Base-by-base conservation (phyloP, 2,113 vertebrate genomes). In the Cnemophilus loriae region DNA sequence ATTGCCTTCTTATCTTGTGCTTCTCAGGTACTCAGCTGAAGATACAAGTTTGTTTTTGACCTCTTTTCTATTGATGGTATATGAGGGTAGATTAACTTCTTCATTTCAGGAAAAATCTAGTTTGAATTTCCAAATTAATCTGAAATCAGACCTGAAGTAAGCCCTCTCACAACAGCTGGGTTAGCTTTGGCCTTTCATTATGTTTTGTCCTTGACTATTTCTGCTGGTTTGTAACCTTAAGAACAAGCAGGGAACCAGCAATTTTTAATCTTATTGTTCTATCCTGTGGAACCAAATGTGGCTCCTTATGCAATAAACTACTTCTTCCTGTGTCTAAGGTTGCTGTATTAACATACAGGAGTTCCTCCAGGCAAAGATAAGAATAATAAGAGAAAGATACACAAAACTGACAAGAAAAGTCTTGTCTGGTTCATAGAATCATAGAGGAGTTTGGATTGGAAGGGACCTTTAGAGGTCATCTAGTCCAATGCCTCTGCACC, bases 401-500 rank as follows among this genome's bases (percentile, higher is more conserved):
- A 56, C 1, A 2, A 61, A 90, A 80, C 2, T 47, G 19, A 71
- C 6, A 5, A 56, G 17, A n/a, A 65, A 80, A 37, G 13, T 14
- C 9, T 50, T 52, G 7, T 16, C 3, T 67, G 20, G 13, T 35
- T 50, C 10, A 33, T 24, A 35, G 35, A 52, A 57, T 46, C 20
- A 63, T 22, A 33, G 14, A 87, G 24, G 1, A n/a, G 7, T 76
- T 82, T 76, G 49, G 10, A 42, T 27, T 44, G 17, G 37, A 74
- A 89, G 6, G 4, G 14, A 39, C 4, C 2, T 61, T 80, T 75
- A 56, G 26, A 39, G 6, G 11, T 30, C 3, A 3, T 5, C 17
- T 49, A 44, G 14, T 61, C 6, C 26, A 67, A 44, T 0, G 0
- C 4, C 6, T 10, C 35, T 60, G 27, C 52, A 76, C 9, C 26